These are phyloP conservation scores for Nesogale talazaci DNA, from an alignment of 2,113 vertebrate species.

Conservation along the genomic window DNA sequence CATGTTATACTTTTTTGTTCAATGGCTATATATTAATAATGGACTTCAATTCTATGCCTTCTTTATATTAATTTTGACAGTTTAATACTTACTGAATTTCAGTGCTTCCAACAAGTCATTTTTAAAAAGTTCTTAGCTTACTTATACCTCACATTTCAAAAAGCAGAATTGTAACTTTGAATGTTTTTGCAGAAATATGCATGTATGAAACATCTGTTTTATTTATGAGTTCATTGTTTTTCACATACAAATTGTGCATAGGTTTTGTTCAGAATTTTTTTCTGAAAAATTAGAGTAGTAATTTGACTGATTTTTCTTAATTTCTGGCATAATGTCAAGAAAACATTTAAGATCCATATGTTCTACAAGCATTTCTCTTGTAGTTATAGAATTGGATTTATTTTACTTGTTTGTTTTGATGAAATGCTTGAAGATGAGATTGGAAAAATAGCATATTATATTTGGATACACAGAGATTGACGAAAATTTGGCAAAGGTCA, in stretches of 20 bases:
- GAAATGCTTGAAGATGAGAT: neutral
- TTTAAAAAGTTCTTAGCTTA: neutral
- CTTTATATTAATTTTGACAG: neutral
- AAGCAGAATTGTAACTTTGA: neutral
- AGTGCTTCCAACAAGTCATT: neutral
- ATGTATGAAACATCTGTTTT: neutral
- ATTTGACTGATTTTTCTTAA: neutral
- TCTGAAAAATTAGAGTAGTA: neutral
- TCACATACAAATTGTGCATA: neutral
- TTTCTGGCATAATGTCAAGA: neutral
- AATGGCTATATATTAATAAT: neutral
- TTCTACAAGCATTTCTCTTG: neutral
- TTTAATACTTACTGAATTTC: neutral
- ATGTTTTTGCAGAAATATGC: neutral
- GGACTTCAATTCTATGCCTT: neutral
- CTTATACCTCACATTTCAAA: neutral
- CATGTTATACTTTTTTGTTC: neutral
- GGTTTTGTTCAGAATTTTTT: neutral
- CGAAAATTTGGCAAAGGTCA: neutral
- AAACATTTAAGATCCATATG: neutral
- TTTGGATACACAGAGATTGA: neutral
- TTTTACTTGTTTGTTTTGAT: neutral
- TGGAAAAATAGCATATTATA: neutral
- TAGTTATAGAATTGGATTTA: neutral
- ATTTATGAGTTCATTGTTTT: neutral